Evolutionary conservation across 2,797 vertebrate genomes (phyloP), one percentile per base, ranked within the genome.

Genomic region (Allobates femoralis): DNA sequence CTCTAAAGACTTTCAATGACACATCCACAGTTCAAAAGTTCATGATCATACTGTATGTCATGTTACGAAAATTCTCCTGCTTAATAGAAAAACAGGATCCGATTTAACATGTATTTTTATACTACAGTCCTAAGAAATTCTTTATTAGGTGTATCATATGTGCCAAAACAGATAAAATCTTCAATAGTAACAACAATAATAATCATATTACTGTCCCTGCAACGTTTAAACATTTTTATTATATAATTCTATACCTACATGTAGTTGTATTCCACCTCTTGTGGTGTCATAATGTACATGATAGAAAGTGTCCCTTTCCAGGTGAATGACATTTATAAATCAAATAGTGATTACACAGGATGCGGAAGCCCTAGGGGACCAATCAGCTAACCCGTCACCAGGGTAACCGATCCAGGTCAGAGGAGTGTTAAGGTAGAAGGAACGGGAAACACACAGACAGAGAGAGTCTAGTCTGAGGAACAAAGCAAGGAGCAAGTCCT

Each of bases 11-110:
- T 77, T 77, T 56, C 75, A 77, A 77, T 55, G 53, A 55, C 75
- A 30, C 32, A 77, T 55, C 50, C 10, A 18, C 32, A n/a, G 75
- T 77, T 77, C 75, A 77, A 56, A 77, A 77, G 75, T 77, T 77
- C 75, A 56, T 16, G 37, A 73, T 73, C 23, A 14, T 50, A 26
- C 37, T 50, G 37, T 77, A 77, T 56, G 53, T 55, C 50, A 56
- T 55, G 12, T 21, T 50, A 23, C 12, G 30, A 73, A 77, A 32
- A 73, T 56, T 34, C 28, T 23, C 56, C 18, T 77, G 18, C 53
- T 32, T 32, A 77, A 56, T 12, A 77, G 75, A 77, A 77, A 77
- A 77, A 56, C 30, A 77, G 51, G 19, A 77, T 56, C 69, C 46
- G 69, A 73, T 73, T 73, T 73, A 71, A 73, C 69, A 73, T n/a